Percentiles rank a stretch among this genome's conserved stretches.
phyloP scores from a whole-genome alignment of 2,888 invertebrate species.

The Hypselothyrea guttata region DNA sequence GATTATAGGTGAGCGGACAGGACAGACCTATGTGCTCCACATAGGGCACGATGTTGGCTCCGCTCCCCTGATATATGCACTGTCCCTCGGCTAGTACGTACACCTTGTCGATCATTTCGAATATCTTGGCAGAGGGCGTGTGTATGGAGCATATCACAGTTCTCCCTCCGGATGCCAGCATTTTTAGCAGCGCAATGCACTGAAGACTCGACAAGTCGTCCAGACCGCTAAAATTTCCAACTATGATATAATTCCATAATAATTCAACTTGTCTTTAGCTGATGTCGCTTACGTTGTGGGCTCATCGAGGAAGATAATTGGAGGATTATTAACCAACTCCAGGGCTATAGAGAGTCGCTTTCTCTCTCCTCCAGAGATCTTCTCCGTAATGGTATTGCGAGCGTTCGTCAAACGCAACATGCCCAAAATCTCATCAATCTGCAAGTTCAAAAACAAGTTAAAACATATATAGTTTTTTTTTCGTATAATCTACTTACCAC shows the following conservation, averaged over 20 bases:
- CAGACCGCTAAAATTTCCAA: slow-evolving; percentile 87
- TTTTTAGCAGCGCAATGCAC: slow-evolving; percentile 92
- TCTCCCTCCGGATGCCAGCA: slow-evolving; percentile 92
- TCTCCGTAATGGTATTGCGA: slow-evolving; percentile 88
- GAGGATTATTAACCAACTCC: slow-evolving; percentile 95
- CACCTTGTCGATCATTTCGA: slow-evolving; percentile 95
- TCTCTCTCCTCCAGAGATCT: slow-evolving; percentile 94
- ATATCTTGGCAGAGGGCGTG: slow-evolving; percentile 96
- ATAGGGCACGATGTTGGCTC: slow-evolving; percentile 91
- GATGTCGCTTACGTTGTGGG: slow-evolving; percentile 92
- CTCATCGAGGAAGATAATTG: slow-evolving; percentile 96
- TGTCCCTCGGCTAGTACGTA: slow-evolving; percentile 94
- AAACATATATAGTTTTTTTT: background rate
- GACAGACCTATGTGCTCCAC: slow-evolving; percentile 89
- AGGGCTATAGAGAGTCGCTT: slow-evolving; percentile 96
- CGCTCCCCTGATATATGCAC: slow-evolving; percentile 94
- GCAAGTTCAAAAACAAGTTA: background rate
- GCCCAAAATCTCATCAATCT: slow-evolving; percentile 94
- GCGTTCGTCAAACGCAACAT: slow-evolving; percentile 89
- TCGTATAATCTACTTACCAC: slow-evolving; percentile 85
- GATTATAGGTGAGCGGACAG: slow-evolving; percentile 96
- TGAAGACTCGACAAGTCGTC: slow-evolving; percentile 96
- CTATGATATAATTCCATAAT: background rate
- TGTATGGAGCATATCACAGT: slow-evolving; percentile 97
- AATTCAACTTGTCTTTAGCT: background rate